A percentile compares a stretch with the other conserved stretches of the same genome.
Evolutionary conservation across 2,797 vertebrate species (phyloP).

Genomic region (Sylvilagus floridanus): DNA sequence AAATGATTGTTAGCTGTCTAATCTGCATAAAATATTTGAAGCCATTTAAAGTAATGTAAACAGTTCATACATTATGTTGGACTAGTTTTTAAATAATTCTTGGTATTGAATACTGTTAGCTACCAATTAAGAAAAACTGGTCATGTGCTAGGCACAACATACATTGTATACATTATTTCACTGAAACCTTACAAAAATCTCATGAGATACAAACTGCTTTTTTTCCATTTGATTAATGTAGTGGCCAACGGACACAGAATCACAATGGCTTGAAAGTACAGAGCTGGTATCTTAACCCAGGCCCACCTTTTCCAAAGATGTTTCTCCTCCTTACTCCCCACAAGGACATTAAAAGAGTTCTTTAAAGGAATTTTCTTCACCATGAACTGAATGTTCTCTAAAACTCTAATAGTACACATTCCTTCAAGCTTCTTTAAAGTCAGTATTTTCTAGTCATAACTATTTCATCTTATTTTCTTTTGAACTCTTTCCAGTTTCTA

Average conservation of each 20-base stretch:
- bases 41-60: neutral
- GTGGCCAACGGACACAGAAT: neutral
- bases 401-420: neutral
- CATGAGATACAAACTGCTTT: neutral
- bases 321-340: neutral
- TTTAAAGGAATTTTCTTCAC: conserved; percentile 4
- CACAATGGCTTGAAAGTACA: neutral
- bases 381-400: conserved; percentile 16
- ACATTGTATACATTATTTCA: neutral
- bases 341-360: neutral
- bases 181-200: neutral
- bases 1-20: neutral
- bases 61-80: neutral
- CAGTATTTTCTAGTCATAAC: conserved; percentile 46
- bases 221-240: neutral
- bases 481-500: conserved; percentile 51
- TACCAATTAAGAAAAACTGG: neutral
- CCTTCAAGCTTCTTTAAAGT: conserved; percentile 27
- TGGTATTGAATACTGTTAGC: neutral
- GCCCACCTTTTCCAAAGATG: neutral
- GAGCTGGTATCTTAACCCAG: neutral
- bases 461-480: conserved; percentile 53
- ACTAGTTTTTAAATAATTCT: neutral
- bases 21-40: neutral
- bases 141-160: neutral